A percentile compares a stretch with the other conserved stretches of the same genome.
These are phyloP conservation scores for Gonatopus flavifemur DNA, from an alignment of 1,140 invertebrate genomes.

Conservation along the genomic window DNA sequence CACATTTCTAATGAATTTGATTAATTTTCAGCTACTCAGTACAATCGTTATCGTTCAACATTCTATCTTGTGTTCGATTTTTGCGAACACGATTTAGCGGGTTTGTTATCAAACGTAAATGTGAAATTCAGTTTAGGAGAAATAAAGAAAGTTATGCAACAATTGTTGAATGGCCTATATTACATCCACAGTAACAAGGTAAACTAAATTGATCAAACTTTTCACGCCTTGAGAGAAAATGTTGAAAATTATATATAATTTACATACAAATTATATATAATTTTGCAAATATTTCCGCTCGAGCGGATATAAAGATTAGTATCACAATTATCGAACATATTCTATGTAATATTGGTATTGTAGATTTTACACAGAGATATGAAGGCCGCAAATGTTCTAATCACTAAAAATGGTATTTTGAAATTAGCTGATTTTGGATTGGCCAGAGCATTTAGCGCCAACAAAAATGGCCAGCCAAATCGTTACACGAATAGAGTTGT, in stretches of 20 bases:
- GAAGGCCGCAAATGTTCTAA: slow-evolving; percentile 99
- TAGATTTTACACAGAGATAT: slow-evolving; percentile 92
- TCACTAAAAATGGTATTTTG: slow-evolving; percentile 94
- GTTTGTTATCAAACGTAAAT: slow-evolving; percentile 92
- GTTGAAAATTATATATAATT: too few relatives aligned
- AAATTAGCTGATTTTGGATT: slow-evolving; percentile 94
- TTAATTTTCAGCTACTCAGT: slow-evolving; percentile 67
- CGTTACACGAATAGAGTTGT: slow-evolving; percentile 97
- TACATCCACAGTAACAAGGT: slow-evolving; percentile 97
- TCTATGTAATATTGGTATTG: slow-evolving; percentile 12
- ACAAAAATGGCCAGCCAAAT: slow-evolving; percentile 83
- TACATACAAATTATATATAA: too few relatives aligned
- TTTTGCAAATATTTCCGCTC: too few relatives aligned
- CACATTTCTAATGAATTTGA: slow-evolving; percentile 1
- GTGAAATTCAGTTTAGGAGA: slow-evolving; percentile 96
- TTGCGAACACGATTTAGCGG: slow-evolving; percentile 98
- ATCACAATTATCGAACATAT: too few relatives aligned
- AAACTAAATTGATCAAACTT: too few relatives aligned
- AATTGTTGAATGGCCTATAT: slow-evolving; percentile 93
- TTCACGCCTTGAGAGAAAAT: too few relatives aligned
- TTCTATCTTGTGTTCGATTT: slow-evolving; percentile 99
- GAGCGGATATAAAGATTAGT: too few relatives aligned
- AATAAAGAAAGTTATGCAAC: slow-evolving; percentile 98
- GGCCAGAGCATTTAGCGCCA: slow-evolving; percentile 87
- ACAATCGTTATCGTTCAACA: slow-evolving; percentile 88